These are phyloP conservation scores for Bovichtus variegatus DNA, from an alignment of 2,797 vertebrate species.

Conservation along the genomic window DNA sequence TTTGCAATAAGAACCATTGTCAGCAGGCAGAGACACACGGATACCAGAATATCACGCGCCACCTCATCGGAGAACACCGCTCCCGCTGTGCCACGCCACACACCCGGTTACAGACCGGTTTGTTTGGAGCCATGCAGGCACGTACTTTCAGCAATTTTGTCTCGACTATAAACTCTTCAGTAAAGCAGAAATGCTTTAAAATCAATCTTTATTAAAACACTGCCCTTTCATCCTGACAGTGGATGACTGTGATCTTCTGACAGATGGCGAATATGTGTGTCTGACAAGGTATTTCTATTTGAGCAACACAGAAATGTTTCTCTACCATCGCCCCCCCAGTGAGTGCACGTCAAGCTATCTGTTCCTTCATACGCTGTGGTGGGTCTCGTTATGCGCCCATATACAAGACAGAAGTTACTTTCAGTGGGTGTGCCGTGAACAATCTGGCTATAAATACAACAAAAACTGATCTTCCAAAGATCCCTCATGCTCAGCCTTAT, in stretches of 20 bases:
- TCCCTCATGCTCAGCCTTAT: neutral
- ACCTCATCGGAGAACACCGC: slow-evolving; percentile 9
- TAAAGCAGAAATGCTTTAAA: slow-evolving; percentile 34
- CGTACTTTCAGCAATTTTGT: slow-evolving; percentile 28
- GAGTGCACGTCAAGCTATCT: slow-evolving; percentile 13
- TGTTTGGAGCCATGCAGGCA: slow-evolving; percentile 5
- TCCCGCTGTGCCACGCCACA: slow-evolving; percentile 19
- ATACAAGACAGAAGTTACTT: slow-evolving; percentile 5
- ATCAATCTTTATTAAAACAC: slow-evolving; percentile 48
- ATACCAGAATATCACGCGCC: slow-evolving; percentile 12
- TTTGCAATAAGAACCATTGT: slow-evolving; percentile 9
- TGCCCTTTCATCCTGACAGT: slow-evolving; percentile 30
- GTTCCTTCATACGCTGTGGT: too few species aligned
- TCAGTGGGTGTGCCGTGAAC: slow-evolving; percentile 6
- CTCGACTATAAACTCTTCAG: slow-evolving; percentile 36
- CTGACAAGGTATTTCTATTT: slow-evolving; percentile 42
- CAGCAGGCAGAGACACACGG: slow-evolving; percentile 12
- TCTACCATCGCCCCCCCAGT: neutral
- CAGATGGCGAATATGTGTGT: neutral
- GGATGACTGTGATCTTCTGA: slow-evolving; percentile 34
- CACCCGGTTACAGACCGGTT: neutral
- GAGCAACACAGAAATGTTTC: slow-evolving; percentile 20
- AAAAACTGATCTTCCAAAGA: slow-evolving; percentile 3
- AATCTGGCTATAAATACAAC: neutral
- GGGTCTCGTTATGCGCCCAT: neutral